phyloP scores from a whole-genome alignment of 1,140 invertebrate species.

The Drosophila novamexicana region DNA sequence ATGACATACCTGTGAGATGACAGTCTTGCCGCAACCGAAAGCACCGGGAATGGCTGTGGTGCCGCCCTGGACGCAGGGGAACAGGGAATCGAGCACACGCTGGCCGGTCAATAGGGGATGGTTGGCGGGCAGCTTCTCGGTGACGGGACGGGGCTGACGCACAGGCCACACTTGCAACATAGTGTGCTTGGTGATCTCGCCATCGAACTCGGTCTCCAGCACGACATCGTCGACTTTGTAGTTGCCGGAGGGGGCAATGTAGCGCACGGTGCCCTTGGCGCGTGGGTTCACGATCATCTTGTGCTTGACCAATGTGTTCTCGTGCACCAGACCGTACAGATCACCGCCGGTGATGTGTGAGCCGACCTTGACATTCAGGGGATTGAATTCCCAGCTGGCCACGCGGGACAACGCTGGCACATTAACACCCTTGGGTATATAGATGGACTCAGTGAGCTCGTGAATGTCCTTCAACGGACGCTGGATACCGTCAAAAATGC shows the following conservation, averaged over 20 bases:
- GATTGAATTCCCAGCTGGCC: slow-evolving; percentile 96
- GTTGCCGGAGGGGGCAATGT: slow-evolving; percentile 95
- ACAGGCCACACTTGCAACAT: slow-evolving; percentile 99
- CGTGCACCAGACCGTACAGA: slow-evolving; percentile 97
- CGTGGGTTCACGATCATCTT: slow-evolving; percentile 97
- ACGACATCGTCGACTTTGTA: slow-evolving; percentile 98
- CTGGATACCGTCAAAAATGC: slow-evolving; percentile 99
- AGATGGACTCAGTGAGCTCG: slow-evolving; percentile 97
- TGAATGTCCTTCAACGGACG: slow-evolving; percentile 98
- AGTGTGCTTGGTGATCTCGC: slow-evolving; percentile 94
- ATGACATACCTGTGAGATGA: slow-evolving; percentile 88
- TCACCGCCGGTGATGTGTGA: slow-evolving; percentile 99
- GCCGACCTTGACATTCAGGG: slow-evolving; percentile 94
- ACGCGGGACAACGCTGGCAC: slow-evolving; percentile 93
- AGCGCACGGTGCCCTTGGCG: slow-evolving; percentile 98
- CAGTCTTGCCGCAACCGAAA: slow-evolving; percentile 98
- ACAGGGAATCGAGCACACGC: slow-evolving; percentile 98
- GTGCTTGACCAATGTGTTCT: slow-evolving; percentile 99
- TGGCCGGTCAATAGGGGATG: slow-evolving; percentile 99
- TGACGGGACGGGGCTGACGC: slow-evolving; percentile 97
- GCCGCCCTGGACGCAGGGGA: slow-evolving; percentile 99
- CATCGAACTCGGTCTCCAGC: slow-evolving; percentile 99
- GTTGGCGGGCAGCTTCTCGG: slow-evolving; percentile 99
- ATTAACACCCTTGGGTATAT: slow-evolving; percentile 99
- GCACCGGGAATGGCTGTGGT: slow-evolving; percentile 99